These are phyloP conservation scores for Cricetomys ansorgei DNA, from an alignment of 2,113 vertebrate genomes.

Conservation along the genomic window DNA sequence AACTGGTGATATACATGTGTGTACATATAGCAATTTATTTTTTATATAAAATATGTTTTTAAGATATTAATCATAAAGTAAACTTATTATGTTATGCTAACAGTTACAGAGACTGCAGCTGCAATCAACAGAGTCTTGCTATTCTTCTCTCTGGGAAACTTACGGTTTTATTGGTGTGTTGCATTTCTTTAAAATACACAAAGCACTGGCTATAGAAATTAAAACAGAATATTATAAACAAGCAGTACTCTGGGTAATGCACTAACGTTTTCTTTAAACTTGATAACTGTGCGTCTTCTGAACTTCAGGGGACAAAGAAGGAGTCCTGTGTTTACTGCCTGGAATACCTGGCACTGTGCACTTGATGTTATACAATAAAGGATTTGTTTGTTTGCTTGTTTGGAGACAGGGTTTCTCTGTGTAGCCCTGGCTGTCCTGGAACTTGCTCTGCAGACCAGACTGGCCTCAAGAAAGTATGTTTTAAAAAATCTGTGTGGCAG, in stretches of 20 bases:
- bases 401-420: too few relatives aligned
- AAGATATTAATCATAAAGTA: too few relatives aligned
- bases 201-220: not conserved
- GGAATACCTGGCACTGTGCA: not conserved
- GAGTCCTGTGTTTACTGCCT: not conserved
- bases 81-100: rapidly evolving
- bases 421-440: too few relatives aligned
- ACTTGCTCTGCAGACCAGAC: too few relatives aligned
- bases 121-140: rapidly evolving
- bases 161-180: not conserved
- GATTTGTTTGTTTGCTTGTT: too few relatives aligned
- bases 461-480: too few relatives aligned
- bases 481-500: not conserved
- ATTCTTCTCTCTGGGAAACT: not conserved
- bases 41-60: too few relatives aligned
- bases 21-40: too few relatives aligned
- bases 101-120: rapidly evolving
- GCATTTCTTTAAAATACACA: not conserved
- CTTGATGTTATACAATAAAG: not conserved
- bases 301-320: not conserved
- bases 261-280: not conserved
- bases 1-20: rapidly evolving
- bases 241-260: not conserved
- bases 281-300: not conserved
- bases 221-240: not conserved